Evolutionary conservation across 2,113 vertebrate genomes (phyloP), one percentile per base, ranked within the genome.

Genomic region (Rhagologus leucostigma): DNA sequence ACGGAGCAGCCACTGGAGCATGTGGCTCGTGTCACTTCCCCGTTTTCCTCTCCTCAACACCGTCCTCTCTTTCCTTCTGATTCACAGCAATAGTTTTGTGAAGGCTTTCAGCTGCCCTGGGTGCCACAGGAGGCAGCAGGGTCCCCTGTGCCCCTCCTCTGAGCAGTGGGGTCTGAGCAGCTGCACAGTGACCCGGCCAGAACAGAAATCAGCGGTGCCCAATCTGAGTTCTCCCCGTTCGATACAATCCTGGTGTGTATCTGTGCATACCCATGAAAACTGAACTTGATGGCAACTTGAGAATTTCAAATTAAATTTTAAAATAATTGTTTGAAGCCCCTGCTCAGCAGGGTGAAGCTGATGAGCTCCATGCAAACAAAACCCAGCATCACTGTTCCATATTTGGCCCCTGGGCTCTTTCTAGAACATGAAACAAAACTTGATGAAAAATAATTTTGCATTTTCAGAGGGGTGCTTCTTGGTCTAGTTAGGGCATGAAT

Each of bases 1-100:
- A 8, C 0, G 0, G 62, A 68, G 42, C 57, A 42, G 27, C 33
- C 3, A 0, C 79, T n/a, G 41, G 5, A 71, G 49, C 60, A 35
- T 20, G 13, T 9, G 27, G 41, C 41, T 47, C 0, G 0, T 16
- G 33, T 5, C 7, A 1, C 10, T 13, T 32, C 16, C 37, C 20
- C 3, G 0, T 46, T 53, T 35, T 8, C 14, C 16, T 9, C 39
- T 46, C 30, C 23, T 42, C 42, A 6, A 0, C 11, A 5, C 27
- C 2, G 1, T 8, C 3, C 10, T 32, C 19, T 42, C 37, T 49
- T 30, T 49, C 19, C 10, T 49, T 60, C 6, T 30, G 53, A 6
- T 29, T 41, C 29, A 8, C n/a, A 68, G 37, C 17, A 11, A 0
- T 3, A 6, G 12, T 19, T 30, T 62, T 30, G 12, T 2, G 49